Conservation (phyloP, 2,888 invertebrate genomes). For the Melanostoma mellinum region DNA sequence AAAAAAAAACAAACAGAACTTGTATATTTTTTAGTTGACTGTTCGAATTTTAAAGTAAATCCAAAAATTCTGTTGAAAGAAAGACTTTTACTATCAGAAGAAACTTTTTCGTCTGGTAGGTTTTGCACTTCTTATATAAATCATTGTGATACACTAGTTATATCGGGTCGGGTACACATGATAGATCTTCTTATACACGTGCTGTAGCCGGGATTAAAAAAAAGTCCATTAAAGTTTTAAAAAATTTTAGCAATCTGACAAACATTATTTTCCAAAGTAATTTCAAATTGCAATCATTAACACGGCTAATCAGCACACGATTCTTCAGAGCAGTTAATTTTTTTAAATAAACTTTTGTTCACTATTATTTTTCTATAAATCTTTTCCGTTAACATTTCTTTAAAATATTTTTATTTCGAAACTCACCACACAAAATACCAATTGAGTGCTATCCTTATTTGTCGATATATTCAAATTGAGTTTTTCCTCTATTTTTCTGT, state of each 20-base stretch:
- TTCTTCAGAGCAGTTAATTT: conserved; percentile 32
- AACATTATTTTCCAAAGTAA: conserved; percentile 18
- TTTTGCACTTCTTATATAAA: too few relatives aligned
- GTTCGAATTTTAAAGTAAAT: too few relatives aligned
- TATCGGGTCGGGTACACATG: too few relatives aligned
- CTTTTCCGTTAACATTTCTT: conserved; percentile 25
- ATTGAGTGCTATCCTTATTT: conserved; percentile 69
- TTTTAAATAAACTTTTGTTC: conserved; percentile 13
- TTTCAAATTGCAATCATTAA: conserved; percentile 20
- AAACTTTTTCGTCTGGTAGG: too few relatives aligned
- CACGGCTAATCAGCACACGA: conserved; percentile 45
- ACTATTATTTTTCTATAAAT: conserved; percentile 10
- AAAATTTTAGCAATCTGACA: conserved; percentile 58
- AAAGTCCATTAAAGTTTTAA: not conserved
- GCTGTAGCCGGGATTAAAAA: not conserved
- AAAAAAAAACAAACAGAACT: too few relatives aligned
- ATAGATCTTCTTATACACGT: too few relatives aligned
- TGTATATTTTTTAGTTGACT: too few relatives aligned
- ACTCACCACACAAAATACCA: conserved; percentile 82
- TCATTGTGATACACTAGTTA: too few relatives aligned
- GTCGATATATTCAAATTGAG: conserved; percentile 33
- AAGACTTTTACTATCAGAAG: too few relatives aligned
- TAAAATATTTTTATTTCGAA: conserved; percentile 64
- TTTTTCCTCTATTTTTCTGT: conserved; percentile 10
- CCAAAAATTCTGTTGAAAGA: too few relatives aligned